Evolutionary conservation across 2,113 vertebrate genomes (phyloP).

Genomic region (Ptychochromis oligacanthus): DNA sequence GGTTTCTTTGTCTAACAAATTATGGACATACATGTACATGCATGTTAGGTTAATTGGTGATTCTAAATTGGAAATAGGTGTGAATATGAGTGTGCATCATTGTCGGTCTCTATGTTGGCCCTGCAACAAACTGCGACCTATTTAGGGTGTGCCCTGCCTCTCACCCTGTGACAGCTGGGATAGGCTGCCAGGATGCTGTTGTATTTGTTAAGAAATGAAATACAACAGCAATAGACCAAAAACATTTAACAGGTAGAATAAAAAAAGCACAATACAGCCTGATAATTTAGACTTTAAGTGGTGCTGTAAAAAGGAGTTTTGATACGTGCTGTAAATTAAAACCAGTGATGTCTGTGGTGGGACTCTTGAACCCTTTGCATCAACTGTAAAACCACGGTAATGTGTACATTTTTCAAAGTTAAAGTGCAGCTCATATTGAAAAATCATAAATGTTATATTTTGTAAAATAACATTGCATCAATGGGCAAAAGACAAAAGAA

Average conservation of each 20-base stretch:
- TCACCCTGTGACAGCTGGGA: neutral
- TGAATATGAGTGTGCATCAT: neutral
- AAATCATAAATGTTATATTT: no score
- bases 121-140: neutral
- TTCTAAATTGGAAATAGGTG: neutral
- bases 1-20: no score
- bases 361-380: neutral
- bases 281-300: neutral
- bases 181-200: neutral
- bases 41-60: neutral
- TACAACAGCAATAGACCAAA: neutral
- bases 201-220: neutral
- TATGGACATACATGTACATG: neutral
- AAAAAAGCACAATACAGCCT: neutral
- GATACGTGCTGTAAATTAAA: neutral
- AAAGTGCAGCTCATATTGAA: neutral
- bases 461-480: neutral
- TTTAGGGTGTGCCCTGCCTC: neutral
- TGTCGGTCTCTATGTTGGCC: neutral
- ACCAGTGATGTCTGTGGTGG: rapidly evolving
- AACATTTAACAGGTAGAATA: neutral
- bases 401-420: neutral
- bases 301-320: neutral
- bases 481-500: neutral
- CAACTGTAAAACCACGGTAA: neutral